These are phyloP conservation scores for Chaetops frenatus DNA, from an alignment of 2,113 vertebrate species.

Conservation along the genomic window DNA sequence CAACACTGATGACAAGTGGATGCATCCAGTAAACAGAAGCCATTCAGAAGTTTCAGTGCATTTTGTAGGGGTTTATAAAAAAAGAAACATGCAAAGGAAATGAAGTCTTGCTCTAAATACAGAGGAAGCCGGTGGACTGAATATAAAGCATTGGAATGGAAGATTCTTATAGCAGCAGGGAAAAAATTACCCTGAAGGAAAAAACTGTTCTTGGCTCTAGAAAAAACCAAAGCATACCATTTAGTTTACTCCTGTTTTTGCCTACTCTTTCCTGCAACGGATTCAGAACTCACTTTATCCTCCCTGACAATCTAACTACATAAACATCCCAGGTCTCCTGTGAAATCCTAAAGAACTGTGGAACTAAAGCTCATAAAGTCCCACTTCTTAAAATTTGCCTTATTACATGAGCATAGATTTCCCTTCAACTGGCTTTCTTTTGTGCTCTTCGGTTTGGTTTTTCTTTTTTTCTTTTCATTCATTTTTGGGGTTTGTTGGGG, in stretches of 20 bases:
- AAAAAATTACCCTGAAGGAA: neutral
- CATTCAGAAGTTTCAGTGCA: neutral
- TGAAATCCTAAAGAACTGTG: neutral
- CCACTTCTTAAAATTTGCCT: neutral
- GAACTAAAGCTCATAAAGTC: neutral
- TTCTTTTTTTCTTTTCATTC: neutral
- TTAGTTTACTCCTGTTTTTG: neutral
- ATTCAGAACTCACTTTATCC: neutral
- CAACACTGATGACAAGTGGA: neutral
- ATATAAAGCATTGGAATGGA: neutral
- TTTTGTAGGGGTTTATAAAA: neutral
- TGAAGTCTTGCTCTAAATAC: neutral
- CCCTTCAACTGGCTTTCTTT: neutral
- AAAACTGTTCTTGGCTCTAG: neutral
- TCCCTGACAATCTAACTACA: neutral
- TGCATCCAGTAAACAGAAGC: neutral
- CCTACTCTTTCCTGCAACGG: neutral
- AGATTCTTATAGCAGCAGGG: neutral
- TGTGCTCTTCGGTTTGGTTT: neutral
- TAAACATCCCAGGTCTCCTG: neutral
- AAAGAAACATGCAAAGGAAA: neutral
- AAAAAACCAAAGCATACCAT: slow-evolving; percentile 4
- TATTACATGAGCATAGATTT: neutral
- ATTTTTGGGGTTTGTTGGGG: neutral
- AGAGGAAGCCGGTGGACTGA: neutral